These are phyloP conservation scores for Manis pentadactyla DNA, from an alignment of 2,797 vertebrate species.

Conservation along the genomic window DNA sequence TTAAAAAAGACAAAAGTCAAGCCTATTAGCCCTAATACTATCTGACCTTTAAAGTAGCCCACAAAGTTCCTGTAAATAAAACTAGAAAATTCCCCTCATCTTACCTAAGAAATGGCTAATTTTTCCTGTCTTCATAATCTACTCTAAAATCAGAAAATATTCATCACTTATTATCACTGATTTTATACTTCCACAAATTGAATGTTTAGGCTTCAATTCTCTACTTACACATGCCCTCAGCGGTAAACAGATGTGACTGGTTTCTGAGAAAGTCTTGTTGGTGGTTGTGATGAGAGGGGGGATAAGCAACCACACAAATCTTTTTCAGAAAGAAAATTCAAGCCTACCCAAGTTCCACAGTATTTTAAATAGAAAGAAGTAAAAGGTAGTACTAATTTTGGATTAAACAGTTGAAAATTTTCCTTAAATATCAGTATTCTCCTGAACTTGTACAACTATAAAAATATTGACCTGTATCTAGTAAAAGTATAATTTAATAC, in stretches of 20 bases:
- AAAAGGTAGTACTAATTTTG: slow-evolving; percentile 13
- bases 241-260: not conserved
- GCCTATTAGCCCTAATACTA: slow-evolving; percentile 47
- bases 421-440: slow-evolving; percentile 46
- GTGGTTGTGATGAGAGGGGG: not conserved
- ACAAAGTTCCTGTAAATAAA: slow-evolving; percentile 43
- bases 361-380: slow-evolving; percentile 63
- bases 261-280: slow-evolving; percentile 38
- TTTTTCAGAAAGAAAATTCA: slow-evolving; percentile 44
- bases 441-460: slow-evolving; percentile 29
- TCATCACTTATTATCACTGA: not conserved
- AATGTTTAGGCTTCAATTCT: not conserved
- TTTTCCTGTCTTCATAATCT: slow-evolving; percentile 35
- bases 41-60: not conserved
- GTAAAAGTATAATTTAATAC: slow-evolving; percentile 19
- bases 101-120: slow-evolving; percentile 3
- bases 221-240: not conserved
- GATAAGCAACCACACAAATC: slow-evolving; percentile 17
- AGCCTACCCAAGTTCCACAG: not conserved
- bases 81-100: not conserved
- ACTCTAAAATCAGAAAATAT: slow-evolving; percentile 36
- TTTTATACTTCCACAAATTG: slow-evolving; percentile 40
- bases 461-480: not conserved
- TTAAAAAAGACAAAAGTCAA: slow-evolving; percentile 44
- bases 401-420: slow-evolving; percentile 1